Evolutionary conservation across 1,140 invertebrate species (phyloP), one percentile per base, ranked within the genome.

Genomic region (Lordiphosa mommai): DNA sequence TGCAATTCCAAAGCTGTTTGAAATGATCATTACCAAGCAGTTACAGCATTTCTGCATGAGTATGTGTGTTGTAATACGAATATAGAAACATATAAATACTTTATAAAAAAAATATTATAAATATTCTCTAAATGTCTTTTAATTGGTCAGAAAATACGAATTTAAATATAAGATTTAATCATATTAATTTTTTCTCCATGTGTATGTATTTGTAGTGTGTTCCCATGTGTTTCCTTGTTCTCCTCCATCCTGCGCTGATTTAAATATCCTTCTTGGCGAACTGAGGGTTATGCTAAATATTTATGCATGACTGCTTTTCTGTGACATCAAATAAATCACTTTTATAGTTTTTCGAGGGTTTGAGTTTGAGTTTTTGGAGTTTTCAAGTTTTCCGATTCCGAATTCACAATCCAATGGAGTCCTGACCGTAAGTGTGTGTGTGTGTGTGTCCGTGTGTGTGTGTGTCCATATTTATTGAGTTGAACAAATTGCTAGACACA

Each of bases 271-370:
- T 55, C 58, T 57, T 59, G 32, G 70, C 66, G 44, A 49, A 61
- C 61, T 76, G 66, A 63, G 71, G 76, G 77, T 71, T 80, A 82
- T 80, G 76, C 76, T 80, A 80, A 80, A 82, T 80, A 80, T 82
- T 80, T 80, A 76, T 82, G 77, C 76, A 82, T 80, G 76, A 76
- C 76, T 82, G 76, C 76, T 76, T 80, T 82, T 80, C 76, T 80
- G 76, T 80, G 76, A 80, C 76, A 80, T 80, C 76, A 80, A 80
- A 80, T 80, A 80, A 80, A 80, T 80, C 76, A 82, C 76, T 80
- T 80, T 80, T 67, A 71, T 80, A 76, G 71, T 80, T 80, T 70
- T 80, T 58, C 30, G 48, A 41, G 53, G 71, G 60, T 37, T 38
- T 43, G 53, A 74, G 65, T 71, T 72, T 56, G 61, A 50, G 53